A percentile compares a stretch with the other conserved stretches of the same genome.
Evolutionary conservation across 2,113 vertebrate genomes (phyloP).

Genomic region (Columbina picui): DNA sequence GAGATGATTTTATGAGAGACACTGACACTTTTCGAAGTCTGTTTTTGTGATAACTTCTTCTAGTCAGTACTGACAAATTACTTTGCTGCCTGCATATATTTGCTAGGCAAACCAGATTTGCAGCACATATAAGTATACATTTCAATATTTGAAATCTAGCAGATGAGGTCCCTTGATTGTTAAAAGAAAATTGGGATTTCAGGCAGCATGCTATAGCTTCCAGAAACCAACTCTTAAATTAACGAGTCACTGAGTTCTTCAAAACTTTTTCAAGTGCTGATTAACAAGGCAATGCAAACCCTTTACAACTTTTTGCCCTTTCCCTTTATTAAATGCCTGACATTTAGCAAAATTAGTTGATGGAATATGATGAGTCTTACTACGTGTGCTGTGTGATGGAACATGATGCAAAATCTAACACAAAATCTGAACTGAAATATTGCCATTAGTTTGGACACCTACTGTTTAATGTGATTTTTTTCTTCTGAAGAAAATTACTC

Average conservation of each 20-base stretch:
- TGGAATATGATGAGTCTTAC: constrained; percentile 71
- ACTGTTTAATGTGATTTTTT: constrained; percentile 62
- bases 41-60: constrained; percentile 16
- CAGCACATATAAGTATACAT: not conserved
- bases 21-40: not conserved
- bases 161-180: not conserved
- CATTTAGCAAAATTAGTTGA: constrained; percentile 79
- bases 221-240: constrained; percentile 47
- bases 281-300: constrained; percentile 72
- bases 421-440: constrained; percentile 66
- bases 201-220: constrained; percentile 10
- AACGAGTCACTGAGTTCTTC: constrained; percentile 62
- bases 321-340: constrained; percentile 81
- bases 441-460: constrained; percentile 67
- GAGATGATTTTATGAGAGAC: constrained; percentile 24
- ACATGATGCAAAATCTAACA: constrained; percentile 71
- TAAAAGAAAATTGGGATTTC: constrained; percentile 44
- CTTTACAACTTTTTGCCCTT: constrained; percentile 79
- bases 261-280: constrained; percentile 62
- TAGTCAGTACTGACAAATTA: not conserved
- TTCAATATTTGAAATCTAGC: constrained; percentile 39
- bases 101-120: constrained; percentile 8
- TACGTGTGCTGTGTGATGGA: constrained; percentile 68
- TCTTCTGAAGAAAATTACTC: constrained; percentile 67
- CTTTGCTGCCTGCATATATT: constrained; percentile 6